Percentiles rank a stretch among this genome's conserved stretches.
Conservation (phyloP, 2,113 vertebrate genomes). For the Rhabdomys dilectus region DNA sequence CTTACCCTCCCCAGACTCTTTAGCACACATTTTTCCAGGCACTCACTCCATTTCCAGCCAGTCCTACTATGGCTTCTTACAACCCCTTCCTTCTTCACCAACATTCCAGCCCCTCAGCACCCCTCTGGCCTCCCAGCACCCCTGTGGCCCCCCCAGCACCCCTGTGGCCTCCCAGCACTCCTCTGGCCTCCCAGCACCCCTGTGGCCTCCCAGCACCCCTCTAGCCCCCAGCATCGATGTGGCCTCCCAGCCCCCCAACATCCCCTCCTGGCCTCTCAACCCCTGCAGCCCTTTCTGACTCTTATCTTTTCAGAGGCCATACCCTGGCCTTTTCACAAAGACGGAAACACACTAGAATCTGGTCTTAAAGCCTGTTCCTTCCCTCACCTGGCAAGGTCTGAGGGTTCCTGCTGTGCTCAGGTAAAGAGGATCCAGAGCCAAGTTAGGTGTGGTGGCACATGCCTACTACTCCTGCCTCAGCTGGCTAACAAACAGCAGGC, state of each 20-base stretch:
- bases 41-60: conserved; percentile 36
- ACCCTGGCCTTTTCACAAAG: neutral
- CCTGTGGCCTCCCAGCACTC: too few species aligned
- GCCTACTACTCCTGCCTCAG: neutral
- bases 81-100: neutral
- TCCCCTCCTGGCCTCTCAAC: neutral
- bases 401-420: neutral
- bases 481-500: neutral
- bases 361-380: neutral
- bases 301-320: conserved; percentile 24
- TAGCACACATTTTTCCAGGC: conserved; percentile 47
- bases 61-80: neutral
- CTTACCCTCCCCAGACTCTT: neutral
- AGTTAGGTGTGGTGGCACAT: neutral
- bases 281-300: neutral
- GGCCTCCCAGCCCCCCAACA: neutral
- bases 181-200: too few species aligned
- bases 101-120: neutral
- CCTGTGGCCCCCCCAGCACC: too few species aligned
- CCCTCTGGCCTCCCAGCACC: rapidly evolving
- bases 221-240: rapidly evolving
- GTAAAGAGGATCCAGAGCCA: neutral
- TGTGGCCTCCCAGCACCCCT: neutral
- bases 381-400: neutral
- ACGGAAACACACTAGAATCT: neutral